Conservation (phyloP, 2,113 vertebrate genomes). For the Brienomyrus brachyistius region DNA sequence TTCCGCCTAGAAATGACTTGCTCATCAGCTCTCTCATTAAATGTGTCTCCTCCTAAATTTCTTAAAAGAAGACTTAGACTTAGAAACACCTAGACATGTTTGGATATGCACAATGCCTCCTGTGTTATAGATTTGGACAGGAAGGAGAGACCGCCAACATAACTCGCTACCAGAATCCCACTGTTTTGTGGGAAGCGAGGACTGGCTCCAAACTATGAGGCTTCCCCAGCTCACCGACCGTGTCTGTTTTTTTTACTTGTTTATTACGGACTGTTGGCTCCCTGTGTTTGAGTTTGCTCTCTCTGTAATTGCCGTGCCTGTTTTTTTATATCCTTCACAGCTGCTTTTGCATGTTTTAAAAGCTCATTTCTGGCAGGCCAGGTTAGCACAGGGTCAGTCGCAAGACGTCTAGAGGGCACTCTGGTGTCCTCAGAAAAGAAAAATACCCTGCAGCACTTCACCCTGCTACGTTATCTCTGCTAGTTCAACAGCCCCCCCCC, state of each 20-base stretch:
- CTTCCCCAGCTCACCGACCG: neutral
- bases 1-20: neutral
- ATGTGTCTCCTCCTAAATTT: neutral
- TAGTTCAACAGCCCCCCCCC: slow-evolving; percentile 25
- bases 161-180: neutral
- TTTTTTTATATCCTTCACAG: slow-evolving; percentile 40
- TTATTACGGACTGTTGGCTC: slow-evolving; percentile 25
- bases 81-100: neutral
- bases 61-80: neutral
- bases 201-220: neutral
- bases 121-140: neutral
- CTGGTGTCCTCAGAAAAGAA: slow-evolving; percentile 6
- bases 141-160: neutral
- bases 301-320: slow-evolving; percentile 47
- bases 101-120: neutral
- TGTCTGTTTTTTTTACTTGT: neutral
- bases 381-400: slow-evolving; percentile 26
- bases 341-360: slow-evolving; percentile 44
- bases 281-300: slow-evolving; percentile 42
- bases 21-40: neutral
- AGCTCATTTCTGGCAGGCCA: slow-evolving; percentile 44
- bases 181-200: neutral
- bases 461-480: slow-evolving; percentile 39
- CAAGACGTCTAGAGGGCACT: slow-evolving; percentile 56
- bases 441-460: neutral